phyloP scores from a whole-genome alignment of 2,888 invertebrate genomes.

The Macrophya annulata region DNA sequence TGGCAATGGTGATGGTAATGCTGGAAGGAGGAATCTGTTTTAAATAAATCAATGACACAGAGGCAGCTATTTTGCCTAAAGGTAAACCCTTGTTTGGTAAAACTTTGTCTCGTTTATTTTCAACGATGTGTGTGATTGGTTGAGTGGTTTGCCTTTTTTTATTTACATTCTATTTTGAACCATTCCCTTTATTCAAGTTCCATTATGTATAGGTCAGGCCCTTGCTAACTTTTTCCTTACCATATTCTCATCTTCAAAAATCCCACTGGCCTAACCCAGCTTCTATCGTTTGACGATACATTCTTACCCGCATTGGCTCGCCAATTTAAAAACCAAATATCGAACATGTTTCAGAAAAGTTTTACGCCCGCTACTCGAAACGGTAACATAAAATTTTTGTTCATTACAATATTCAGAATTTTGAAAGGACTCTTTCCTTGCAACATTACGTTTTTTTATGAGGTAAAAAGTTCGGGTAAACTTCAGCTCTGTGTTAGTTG shows the following conservation, averaged over 20 bases:
- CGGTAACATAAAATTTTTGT: background rate
- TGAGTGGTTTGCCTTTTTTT: constrained; percentile 11
- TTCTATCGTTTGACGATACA: background rate
- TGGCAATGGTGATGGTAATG: background rate
- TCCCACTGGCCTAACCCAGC: background rate
- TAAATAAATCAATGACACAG: background rate
- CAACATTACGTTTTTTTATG: background rate
- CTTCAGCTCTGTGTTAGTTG: background rate
- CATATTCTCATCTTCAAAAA: background rate
- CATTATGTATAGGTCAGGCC: constrained; percentile 30
- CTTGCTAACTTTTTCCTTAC: constrained; percentile 8
- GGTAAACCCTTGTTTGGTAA: constrained; percentile 32
- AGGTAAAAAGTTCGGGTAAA: background rate
- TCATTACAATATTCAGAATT: background rate
- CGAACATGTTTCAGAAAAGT: background rate
- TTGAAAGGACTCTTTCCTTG: background rate
- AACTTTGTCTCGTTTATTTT: constrained; percentile 34
- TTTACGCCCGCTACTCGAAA: background rate
- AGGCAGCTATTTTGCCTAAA: constrained; percentile 1
- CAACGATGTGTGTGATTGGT: constrained; percentile 14
- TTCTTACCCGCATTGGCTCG: background rate
- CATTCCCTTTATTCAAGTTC: background rate
- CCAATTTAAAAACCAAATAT: background rate
- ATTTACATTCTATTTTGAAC: background rate
- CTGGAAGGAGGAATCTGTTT: background rate